These are phyloP conservation scores for Trematomus bernacchii DNA, from an alignment of 2,797 vertebrate genomes.

Conservation along the genomic window DNA sequence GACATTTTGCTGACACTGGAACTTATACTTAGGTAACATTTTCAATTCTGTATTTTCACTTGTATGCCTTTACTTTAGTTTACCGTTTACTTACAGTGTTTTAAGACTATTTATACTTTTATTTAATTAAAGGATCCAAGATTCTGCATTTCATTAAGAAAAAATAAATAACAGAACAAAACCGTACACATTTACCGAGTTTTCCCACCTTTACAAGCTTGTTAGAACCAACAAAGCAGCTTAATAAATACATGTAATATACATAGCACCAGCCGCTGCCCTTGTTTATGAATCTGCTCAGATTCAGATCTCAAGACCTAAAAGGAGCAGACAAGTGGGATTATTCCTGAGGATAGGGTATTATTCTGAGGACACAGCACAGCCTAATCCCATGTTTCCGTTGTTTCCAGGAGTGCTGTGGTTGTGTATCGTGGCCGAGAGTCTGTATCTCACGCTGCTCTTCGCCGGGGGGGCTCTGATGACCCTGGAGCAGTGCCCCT, in stretches of 20 bases:
- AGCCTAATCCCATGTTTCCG: slow-evolving; percentile 26
- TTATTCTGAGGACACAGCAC: slow-evolving; percentile 35
- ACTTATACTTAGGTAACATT: too few relatives aligned
- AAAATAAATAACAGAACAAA: too few relatives aligned
- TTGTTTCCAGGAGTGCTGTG: slow-evolving; percentile 87
- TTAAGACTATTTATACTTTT: too few relatives aligned
- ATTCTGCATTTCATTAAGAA: not conserved
- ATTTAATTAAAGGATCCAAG: too few relatives aligned
- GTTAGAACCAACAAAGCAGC: not conserved
- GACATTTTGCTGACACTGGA: too few relatives aligned
- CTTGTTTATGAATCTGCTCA: slow-evolving; percentile 33
- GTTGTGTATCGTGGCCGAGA: slow-evolving; percentile 90
- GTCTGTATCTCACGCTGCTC: slow-evolving; percentile 88
- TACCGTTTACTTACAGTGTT: too few relatives aligned
- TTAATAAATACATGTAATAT: not conserved
- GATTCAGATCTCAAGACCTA: slow-evolving; percentile 23
- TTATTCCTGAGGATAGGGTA: slow-evolving; percentile 30
- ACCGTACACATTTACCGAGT: not conserved
- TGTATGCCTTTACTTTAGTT: too few relatives aligned
- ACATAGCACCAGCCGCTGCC: slow-evolving; percentile 9
- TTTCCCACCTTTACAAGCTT: not conserved
- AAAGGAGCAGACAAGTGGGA: slow-evolving; percentile 28
- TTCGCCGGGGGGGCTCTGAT: slow-evolving; percentile 87
- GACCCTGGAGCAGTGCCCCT: slow-evolving; percentile 86
- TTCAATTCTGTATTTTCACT: too few relatives aligned